Conservation (phyloP, 2,113 vertebrate genomes). For the Festucalex cinctus region DNA sequence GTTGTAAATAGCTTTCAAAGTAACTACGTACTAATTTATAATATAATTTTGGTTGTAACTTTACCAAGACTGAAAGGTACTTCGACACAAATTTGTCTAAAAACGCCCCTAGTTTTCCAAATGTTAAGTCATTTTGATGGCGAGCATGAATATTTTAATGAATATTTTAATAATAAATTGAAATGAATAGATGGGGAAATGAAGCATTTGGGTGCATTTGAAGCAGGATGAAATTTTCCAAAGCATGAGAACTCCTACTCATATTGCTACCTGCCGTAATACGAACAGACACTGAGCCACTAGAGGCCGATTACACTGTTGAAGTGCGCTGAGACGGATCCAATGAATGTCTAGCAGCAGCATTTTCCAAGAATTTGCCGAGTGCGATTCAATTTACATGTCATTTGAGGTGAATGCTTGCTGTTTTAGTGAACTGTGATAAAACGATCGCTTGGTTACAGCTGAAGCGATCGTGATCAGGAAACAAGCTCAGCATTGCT, state of each 20-base stretch:
- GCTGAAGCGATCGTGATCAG: conserved; percentile 15
- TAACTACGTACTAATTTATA: too few species aligned
- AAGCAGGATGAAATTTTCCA: background rate
- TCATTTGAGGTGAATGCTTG: conserved; percentile 7
- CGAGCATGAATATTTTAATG: background rate
- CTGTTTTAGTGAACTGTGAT: conserved; percentile 17
- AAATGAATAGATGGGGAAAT: background rate
- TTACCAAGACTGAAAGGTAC: background rate
- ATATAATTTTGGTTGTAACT: too few species aligned
- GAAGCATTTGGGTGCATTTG: background rate
- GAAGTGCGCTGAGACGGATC: conserved; percentile 26
- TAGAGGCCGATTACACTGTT: conserved; percentile 21
- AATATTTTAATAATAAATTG: background rate
- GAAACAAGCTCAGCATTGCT: background rate
- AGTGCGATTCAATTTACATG: conserved; percentile 20
- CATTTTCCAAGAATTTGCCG: conserved; percentile 21
- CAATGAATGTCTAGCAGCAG: background rate
- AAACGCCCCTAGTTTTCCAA: background rate
- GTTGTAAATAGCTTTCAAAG: too few species aligned
- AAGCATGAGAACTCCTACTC: conserved; percentile 17
- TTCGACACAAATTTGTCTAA: background rate
- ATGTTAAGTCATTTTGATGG: background rate
- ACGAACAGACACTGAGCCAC: conserved; percentile 31
- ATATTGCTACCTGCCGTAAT: conserved; percentile 13
- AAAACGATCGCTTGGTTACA: conserved; percentile 13